phyloP scores from a whole-genome alignment of 2,113 vertebrate genomes.

The Dipodomys spectabilis region DNA sequence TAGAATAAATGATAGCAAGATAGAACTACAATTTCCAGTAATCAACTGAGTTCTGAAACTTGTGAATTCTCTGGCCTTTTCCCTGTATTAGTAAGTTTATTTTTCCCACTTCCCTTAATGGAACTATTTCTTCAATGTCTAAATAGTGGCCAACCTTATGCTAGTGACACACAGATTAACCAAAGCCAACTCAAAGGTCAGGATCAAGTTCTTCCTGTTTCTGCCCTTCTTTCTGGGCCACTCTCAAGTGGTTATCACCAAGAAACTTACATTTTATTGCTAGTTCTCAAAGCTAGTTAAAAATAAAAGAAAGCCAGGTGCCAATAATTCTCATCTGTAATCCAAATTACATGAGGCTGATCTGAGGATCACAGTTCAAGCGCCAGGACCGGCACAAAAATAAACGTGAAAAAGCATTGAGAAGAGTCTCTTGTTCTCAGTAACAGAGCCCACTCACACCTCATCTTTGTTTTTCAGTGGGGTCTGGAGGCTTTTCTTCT shows the following conservation, averaged over 20 bases:
- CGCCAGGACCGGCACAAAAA: neutral
- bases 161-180: neutral
- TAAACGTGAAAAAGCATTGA: neutral
- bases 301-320: no score
- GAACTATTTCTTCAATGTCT: neutral
- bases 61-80: neutral
- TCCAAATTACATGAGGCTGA: no score
- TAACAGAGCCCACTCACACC: neutral
- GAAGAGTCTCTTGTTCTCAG: neutral
- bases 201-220: neutral
- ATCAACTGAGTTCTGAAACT: slow-evolving; percentile 4
- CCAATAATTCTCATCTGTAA: no score
- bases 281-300: neutral
- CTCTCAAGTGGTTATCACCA: neutral
- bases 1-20: neutral
- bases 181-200: neutral
- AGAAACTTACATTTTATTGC: neutral
- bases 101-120: neutral
- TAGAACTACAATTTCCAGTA: neutral
- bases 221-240: neutral
- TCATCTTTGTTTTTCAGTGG: neutral
- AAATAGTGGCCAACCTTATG: neutral
- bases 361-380: no score
- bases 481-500: neutral
- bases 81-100: neutral